Evolutionary conservation across 2,888 invertebrate species (phyloP).

Genomic region (Synanthedon tipuliformis): DNA sequence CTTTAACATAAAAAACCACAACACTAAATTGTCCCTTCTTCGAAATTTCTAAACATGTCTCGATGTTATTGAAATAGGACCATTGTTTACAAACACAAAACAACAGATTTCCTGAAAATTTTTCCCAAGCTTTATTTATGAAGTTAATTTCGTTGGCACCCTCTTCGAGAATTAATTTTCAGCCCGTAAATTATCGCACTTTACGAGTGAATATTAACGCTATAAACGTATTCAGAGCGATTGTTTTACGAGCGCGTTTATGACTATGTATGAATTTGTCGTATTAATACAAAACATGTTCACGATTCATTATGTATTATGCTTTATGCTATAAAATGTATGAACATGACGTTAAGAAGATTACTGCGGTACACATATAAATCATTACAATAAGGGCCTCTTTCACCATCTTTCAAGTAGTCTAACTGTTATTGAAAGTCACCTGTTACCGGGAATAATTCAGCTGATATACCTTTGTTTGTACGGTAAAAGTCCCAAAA

Average conservation of each 20-base stretch:
- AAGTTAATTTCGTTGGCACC: neutral
- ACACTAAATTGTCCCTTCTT: too few relatives aligned
- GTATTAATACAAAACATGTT: neutral
- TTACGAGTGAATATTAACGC: neutral
- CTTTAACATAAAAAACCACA: too few relatives aligned
- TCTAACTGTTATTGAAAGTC: too few relatives aligned
- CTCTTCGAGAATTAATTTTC: neutral
- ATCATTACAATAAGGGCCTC: too few relatives aligned
- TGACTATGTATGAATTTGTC: neutral
- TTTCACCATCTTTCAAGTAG: too few relatives aligned
- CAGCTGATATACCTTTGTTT: too few relatives aligned
- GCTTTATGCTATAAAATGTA: too few relatives aligned
- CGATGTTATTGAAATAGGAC: neutral
- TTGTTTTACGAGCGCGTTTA: neutral
- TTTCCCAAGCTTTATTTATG: neutral
- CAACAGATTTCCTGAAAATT: neutral
- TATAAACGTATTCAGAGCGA: neutral
- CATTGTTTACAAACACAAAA: neutral
- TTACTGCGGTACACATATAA: too few relatives aligned
- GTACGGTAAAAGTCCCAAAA: too few relatives aligned
- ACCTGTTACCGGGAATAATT: too few relatives aligned
- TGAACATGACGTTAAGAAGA: too few relatives aligned
- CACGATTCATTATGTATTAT: too few relatives aligned
- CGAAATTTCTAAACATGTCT: neutral
- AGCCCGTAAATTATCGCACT: neutral